Conservation (phyloP, 2,888 invertebrate species). For the Orgyia antiqua region DNA sequence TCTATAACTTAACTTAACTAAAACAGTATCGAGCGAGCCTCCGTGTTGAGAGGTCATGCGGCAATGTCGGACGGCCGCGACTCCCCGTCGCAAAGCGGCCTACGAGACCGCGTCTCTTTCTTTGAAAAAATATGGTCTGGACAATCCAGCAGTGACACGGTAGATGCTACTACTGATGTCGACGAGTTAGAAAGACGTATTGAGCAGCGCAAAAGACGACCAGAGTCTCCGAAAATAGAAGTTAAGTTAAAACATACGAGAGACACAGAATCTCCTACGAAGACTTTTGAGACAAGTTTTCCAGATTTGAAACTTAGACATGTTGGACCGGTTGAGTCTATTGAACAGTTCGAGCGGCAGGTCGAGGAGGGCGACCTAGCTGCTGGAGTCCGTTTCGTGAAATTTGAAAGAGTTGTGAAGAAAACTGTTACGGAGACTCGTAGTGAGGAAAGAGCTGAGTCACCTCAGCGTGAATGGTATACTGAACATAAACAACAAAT, state of each 20-base stretch:
- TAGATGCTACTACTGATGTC: slow-evolving; percentile 73
- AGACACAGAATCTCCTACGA: slow-evolving; percentile 69
- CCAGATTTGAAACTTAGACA: slow-evolving; percentile 70
- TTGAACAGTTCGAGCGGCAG: slow-evolving; percentile 50
- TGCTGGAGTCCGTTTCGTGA: slow-evolving; percentile 81
- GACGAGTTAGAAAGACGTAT: slow-evolving; percentile 79
- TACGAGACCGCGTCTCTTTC: slow-evolving; percentile 86
- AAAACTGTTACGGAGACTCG: slow-evolving; percentile 78
- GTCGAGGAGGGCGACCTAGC: slow-evolving; percentile 82
- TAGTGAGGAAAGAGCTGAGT: slow-evolving; percentile 58
- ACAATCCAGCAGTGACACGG: slow-evolving; percentile 53
- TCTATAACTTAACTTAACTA: slow-evolving; percentile 31
- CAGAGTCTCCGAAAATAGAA: slow-evolving; percentile 78
- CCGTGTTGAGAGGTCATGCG: slow-evolving; percentile 67
- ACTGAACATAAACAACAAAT: slow-evolving; percentile 69
- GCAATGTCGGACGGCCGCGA: slow-evolving; percentile 74
- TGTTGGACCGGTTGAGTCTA: slow-evolving; percentile 53
- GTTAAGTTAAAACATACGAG: slow-evolving; percentile 79
- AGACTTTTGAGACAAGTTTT: slow-evolving; percentile 53
- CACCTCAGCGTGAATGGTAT: slow-evolving; percentile 70
- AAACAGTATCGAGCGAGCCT: slow-evolving; percentile 71
- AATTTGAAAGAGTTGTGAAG: slow-evolving; percentile 84
- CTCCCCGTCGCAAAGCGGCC: slow-evolving; percentile 72
- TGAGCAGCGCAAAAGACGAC: slow-evolving; percentile 75
- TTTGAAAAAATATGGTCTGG: slow-evolving; percentile 89